Evolutionary conservation across 2,888 invertebrate genomes (phyloP), one percentile per base, ranked within the genome.

Genomic region (Tenodera sinensis): DNA sequence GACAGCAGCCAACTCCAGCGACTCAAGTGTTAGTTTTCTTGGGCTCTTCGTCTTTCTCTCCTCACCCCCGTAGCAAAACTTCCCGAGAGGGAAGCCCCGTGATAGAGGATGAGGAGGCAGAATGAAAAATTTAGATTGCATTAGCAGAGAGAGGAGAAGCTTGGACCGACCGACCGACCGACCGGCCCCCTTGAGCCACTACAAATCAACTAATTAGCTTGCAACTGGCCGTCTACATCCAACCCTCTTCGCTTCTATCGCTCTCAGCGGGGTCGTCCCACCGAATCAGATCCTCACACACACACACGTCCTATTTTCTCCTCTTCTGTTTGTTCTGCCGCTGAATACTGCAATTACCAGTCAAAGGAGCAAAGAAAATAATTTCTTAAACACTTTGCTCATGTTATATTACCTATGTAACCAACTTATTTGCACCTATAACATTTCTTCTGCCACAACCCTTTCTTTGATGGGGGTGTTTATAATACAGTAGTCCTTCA

Each of bases 171-270:
- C 93, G 93, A 89, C 93, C 93, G 93, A 92, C 92, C 92, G 71
- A 86, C 82, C 30, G 81, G 93, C 92, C 93, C 93, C 93, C 93
- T 93, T 92, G 92, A 93, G 93, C 93, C 93, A 93, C 94, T 94
- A 93, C 93, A 93, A 93, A 94, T 94, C 93, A 93, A 93, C 93
- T 94, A 94, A 94, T 93, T 94, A 94, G 93, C 93, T 88, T 85
- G 85, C 85, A 85, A 81, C 85, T 85, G 81, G 88, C 85, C 85
- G 88, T 88, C 85, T 83, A 54, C 84, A 28, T 34, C 88, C 88
- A 85, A 85, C 88, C 88, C 85, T 83, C 86, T 83, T 82, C 85
- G 88, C 83, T 88, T 89, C 88, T 89, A 89, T 89, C 89, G 88
- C 89, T 86, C 89, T 89, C 89, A 25, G 84, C 83, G 89, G 89